phyloP scores from a whole-genome alignment of 2,888 invertebrate genomes.

The Lasioglossum leucozonium region DNA sequence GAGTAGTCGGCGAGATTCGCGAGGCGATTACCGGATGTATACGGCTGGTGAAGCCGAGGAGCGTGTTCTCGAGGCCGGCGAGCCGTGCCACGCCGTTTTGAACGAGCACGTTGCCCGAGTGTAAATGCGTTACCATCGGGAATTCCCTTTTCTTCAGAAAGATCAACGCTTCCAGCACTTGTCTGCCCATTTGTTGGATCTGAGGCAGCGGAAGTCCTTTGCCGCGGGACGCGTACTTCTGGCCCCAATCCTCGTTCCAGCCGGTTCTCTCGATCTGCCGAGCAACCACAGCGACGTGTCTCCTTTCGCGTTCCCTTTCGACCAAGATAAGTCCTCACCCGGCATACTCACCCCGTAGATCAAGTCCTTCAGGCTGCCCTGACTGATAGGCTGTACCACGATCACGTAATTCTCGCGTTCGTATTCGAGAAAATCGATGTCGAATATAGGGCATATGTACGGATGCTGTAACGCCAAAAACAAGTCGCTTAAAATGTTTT shows the following conservation, averaged over 20 bases:
- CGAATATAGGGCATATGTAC: conserved; percentile 95
- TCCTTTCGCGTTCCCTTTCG: background rate
- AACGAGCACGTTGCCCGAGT: conserved; percentile 95
- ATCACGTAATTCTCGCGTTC: conserved; percentile 87
- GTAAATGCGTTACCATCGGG: conserved; percentile 94
- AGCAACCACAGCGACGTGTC: background rate
- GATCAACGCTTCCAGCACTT: conserved; percentile 93
- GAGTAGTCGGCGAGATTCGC: conserved; percentile 84
- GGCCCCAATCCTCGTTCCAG: conserved; percentile 92
- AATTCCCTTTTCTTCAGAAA: conserved; percentile 95
- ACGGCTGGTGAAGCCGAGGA: conserved; percentile 90
- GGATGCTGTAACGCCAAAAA: conserved; percentile 96
- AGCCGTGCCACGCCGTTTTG: conserved; percentile 96
- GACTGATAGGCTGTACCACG: conserved; percentile 93
- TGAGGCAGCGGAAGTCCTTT: conserved; percentile 91
- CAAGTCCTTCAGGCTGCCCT: conserved; percentile 95
- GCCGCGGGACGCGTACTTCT: conserved; percentile 90
- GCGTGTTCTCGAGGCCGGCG: conserved; percentile 94
- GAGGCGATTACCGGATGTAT: conserved; percentile 86
- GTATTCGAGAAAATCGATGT: conserved; percentile 89
- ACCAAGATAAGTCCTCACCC: too few species aligned
- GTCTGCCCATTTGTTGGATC: conserved; percentile 94
- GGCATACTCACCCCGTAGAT: conserved; percentile 90
- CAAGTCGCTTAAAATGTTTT: conserved; percentile 90
- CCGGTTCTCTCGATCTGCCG: conserved; percentile 86